Base-by-base conservation (phyloP, 2,113 vertebrate genomes). In the Sisor rabdophorus region DNA sequence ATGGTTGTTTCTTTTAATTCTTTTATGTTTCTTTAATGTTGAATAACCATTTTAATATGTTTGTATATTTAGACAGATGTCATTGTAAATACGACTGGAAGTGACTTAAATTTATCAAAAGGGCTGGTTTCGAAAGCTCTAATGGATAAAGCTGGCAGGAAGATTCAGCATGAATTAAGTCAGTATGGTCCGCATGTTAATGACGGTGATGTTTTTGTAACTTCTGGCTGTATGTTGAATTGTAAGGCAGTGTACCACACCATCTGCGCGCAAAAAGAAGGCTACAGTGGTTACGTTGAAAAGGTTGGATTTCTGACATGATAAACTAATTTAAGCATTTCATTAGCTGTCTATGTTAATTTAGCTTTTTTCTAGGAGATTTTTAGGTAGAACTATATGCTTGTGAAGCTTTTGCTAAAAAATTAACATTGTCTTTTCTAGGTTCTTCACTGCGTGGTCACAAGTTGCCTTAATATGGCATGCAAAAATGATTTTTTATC, bases 61-160 rank as follows among this genome's bases (percentile, higher is more conserved):
- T n/a, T n/a, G n/a, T n/a, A n/a, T n/a, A n/a, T 1, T 47, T 85
- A 98, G 96, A 89, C 90, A 0, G 84, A 89, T 24, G 86, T 92
- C 72, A 84, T 96, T 78, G 91, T 97, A 32, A 94, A 91, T 84
- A 89, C 86, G 0, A 2, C 86, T 50, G 2, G 9, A 24, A 0
- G 0, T 0, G 0, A 0, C 0, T 9, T 0, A 0, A 0, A 81
- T 9, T 32, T 87, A 60, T 7, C 0, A 0, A 0, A 0, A 0
- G 86, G 85, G 9, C 0, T 0, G 0, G 72, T 90, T 69, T 90
- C 93, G 17, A 3, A 0, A 0, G 47, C 73, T 40, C 83, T 95
- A 79, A 19, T 90, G 50, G 0, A 22, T 0, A 87, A 85, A 83
- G 93, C 88, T 8, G 91, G 93, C 4, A 0, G 0, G 2, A 1